These are phyloP conservation scores for Coboldia fuscipes DNA, from an alignment of 1,140 invertebrate genomes.

Conservation along the genomic window DNA sequence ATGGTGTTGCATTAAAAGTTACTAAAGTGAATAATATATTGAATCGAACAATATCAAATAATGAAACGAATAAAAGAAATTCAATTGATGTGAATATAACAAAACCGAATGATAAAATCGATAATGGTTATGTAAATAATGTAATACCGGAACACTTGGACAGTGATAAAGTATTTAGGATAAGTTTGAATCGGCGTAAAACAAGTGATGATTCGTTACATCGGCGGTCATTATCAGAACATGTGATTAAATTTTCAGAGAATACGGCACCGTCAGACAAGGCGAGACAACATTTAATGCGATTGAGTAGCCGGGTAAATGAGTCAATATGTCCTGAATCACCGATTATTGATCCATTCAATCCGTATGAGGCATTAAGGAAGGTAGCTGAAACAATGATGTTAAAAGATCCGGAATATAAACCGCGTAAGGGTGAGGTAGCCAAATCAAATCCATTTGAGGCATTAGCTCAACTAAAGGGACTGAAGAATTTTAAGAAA, in stretches of 20 bases:
- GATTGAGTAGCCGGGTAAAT: too few relatives aligned
- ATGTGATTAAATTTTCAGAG: constrained; percentile 28
- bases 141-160: constrained; percentile 24
- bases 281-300: constrained; percentile 42
- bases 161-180: constrained; percentile 18
- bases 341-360: too few relatives aligned
- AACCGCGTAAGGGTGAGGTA: constrained; percentile 30
- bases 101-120: too few relatives aligned
- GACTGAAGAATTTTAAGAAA: constrained; percentile 61
- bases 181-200: constrained; percentile 10
- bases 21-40: too few relatives aligned
- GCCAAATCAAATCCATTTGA: constrained; percentile 43
- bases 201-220: too few relatives aligned
- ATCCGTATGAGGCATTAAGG: constrained; percentile 25
- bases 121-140: too few relatives aligned
- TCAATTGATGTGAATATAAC: too few relatives aligned
- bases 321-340: too few relatives aligned
- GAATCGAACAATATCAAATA: too few relatives aligned
- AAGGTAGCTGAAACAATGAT: constrained; percentile 56
- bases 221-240: constrained; percentile 46
- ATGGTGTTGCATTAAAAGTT: too few relatives aligned
- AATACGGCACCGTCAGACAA: constrained; percentile 42
- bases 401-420: constrained; percentile 55
- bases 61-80: too few relatives aligned
- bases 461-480: constrained; percentile 35